Base-by-base conservation (phyloP, 2,888 invertebrate species). In the Willowsia nigromaculata region DNA sequence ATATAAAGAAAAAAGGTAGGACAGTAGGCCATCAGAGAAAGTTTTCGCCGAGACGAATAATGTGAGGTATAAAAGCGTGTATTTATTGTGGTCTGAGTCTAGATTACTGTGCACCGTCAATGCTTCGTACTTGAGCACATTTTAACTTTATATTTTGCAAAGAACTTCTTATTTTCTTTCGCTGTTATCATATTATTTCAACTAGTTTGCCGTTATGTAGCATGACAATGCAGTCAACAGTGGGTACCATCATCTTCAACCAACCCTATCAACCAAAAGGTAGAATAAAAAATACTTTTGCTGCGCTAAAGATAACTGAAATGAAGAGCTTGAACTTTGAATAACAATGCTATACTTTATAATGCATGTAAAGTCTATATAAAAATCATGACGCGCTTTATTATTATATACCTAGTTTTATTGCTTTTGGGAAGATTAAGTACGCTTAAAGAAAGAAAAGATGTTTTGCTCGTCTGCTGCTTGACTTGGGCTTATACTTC, bases 21-120 rank as follows among this genome's bases (percentile, higher is more conserved):
- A 88, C 88, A 90, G 90, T 90, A 90, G 90, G 90, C 81, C 90
- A 90, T 88, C 88, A 88, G 90, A 90, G 90, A 90, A 90, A 90
- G 90, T 90, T 88, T 88, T 90, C 82, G 90, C 85, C 90, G 88
- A 90, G 84, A 90, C 88, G 88, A 83, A 83, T 53, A 59, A 59
- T 37, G 30, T 74, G 47, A 74, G 82, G 53, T 74, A 56, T 71
- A 74, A 74, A 71, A 87, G 81, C 71, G 71, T 81, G 86, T 37
- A 81, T 68, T 82, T 82, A 81, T 87, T 82, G 82, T 71, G 87
- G 87, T 87, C 74, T 74, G 30, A 13, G 74, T 74, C 82, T 87
- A 87, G 76, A 85, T 85, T 78, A 85, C 13, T 76, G 47, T 74
- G 56, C 56, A 37, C 85, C 40, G 22, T 22, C 13, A 50, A 15